These are phyloP conservation scores for Limnothrissa miodon DNA, from an alignment of 2,113 vertebrate species.

Conservation along the genomic window DNA sequence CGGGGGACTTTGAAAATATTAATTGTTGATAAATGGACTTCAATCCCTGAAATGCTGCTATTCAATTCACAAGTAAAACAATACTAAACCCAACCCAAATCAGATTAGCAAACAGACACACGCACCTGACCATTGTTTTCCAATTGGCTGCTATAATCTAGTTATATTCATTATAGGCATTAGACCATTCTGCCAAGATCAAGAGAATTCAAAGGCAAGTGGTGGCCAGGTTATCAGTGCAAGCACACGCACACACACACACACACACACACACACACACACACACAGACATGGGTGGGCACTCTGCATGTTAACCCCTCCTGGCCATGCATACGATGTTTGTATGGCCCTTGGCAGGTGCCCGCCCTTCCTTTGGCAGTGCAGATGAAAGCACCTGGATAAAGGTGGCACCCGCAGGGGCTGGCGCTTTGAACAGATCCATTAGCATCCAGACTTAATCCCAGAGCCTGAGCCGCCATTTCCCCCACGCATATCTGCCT, in stretches of 20 bases:
- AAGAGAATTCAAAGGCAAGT: neutral
- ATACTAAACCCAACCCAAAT: neutral
- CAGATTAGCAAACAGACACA: neutral
- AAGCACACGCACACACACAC: too few species aligned
- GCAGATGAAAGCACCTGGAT: neutral
- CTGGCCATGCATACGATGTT: neutral
- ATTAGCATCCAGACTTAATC: constrained; percentile 2
- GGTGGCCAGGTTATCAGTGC: neutral
- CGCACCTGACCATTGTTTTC: neutral
- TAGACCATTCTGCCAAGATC: neutral
- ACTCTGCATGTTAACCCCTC: neutral
- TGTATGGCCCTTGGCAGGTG: neutral
- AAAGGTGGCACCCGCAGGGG: neutral
- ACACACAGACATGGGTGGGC: too few species aligned
- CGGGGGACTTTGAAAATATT: neutral
- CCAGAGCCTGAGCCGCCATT: neutral
- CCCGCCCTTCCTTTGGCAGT: neutral
- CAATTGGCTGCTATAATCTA: neutral
- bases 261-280: too few species aligned
- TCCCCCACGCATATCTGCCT: neutral
- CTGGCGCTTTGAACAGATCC: neutral
- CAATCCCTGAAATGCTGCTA: neutral
- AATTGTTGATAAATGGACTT: neutral
- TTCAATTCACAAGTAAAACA: neutral
- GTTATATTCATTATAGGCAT: neutral